Evolutionary conservation across 2,113 vertebrate species (phyloP), one percentile per base, ranked within the genome.

Genomic region (Oxyura jamaicensis): DNA sequence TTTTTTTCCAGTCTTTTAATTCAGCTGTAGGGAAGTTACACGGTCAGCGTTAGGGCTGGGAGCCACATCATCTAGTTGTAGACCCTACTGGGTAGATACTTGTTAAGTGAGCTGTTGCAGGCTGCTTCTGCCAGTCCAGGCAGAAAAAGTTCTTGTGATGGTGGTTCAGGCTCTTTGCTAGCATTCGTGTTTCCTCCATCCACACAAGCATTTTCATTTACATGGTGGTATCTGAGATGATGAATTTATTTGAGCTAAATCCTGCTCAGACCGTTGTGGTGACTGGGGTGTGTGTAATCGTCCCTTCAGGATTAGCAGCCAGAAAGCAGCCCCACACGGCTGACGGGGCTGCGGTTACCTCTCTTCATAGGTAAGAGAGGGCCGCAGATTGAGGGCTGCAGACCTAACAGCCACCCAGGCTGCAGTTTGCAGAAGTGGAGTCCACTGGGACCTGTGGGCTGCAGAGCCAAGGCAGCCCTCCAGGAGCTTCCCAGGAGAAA

Each of bases 181-280:
- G 55, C 36, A 15, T 56, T 48, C 0, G 0, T 22, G 31, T 74
- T 65, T 68, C 14, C 19, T 4, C 2, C 11, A 11, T 21, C 42
- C 42, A 44, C 42, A 17, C 42, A 6, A 25, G 55, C 13, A 3
- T 83, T 74, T 59, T 16, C 19, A 28, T 74, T 69, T 78, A 10
- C 0, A 0, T 20, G 73, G 25, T 62, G 56, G 69, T 8, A 10
- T 36, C 58, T 55, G 35, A 66, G 17, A 44, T 16, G 42, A 42
- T 7, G 42, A 44, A 44, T 42, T 76, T 31, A 48, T 41, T 39
- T 55, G 60, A 53, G 26, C n/a, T 48, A 65, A 69, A 60, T 39
- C 78, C 71, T 74, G 11, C 23, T 65, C 16, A 68, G 48, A 29
- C 5, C 6, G 16, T 7, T 22, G 29, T 0, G 1, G 36, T 59